Base-by-base conservation (phyloP, 2,888 invertebrate species). In the Serripes groenlandicus region DNA sequence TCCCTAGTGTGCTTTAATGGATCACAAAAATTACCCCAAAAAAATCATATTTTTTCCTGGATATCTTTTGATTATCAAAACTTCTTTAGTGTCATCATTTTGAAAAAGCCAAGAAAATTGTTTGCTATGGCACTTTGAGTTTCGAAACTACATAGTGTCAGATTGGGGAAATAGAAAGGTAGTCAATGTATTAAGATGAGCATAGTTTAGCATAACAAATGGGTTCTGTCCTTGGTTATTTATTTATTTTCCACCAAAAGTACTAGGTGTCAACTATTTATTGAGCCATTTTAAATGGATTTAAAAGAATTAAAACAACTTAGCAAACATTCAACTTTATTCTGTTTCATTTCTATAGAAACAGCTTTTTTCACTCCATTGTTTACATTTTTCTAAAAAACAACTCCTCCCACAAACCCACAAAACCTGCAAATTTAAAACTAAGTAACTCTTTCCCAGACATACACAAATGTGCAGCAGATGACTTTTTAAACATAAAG, bases 321-420 rank as follows among this genome's bases (percentile, higher is more conserved):
- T 1, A 26, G 7, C 66, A 66, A 66, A 66, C 66, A 42, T 42
- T 66, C 37, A 66, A 66, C 28, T 66, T 66, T 66, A 37, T 66
- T 66, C 66, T 42, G 26, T 66, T 66, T 66, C 34, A 66, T 26
- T 66, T 66, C 42, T 4, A 66, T 42, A 35, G 64, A 64, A 64
- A 64, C 64, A 37, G 26, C 56, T 56, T 56, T 56, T 56, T 56
- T 3, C 18, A 21, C 3, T 3, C 56, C 28, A 56, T 3, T 56
- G 56, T 56, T 26, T 56, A 56, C 56, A 1, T 62, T 62, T 62
- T 62, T 62, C 15, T 23, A 62, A 62, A 5, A 18, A 15, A 1
- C 1, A 32, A 62, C 11, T 15, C 60, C 32, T 62, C 32, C 56
- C 56, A 11, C 42, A 15, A 15, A 49, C 21, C 49, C 49, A 49